Evolutionary conservation across 2,113 vertebrate species (phyloP).

Genomic region (Pelecanus crispus): DNA sequence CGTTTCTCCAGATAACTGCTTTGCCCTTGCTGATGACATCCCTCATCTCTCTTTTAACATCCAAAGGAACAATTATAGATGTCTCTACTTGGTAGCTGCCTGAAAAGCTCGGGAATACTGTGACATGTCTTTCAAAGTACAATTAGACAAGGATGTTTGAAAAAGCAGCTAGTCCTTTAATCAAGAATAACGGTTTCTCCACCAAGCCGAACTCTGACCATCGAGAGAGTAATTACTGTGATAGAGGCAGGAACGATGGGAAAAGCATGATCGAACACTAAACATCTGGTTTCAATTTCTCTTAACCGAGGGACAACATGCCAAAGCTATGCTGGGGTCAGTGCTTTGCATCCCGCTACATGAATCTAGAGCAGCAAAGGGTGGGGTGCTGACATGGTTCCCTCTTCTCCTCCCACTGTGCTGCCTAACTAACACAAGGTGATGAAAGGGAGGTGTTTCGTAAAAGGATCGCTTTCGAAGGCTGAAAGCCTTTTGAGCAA

Average conservation of each 20-base stretch:
- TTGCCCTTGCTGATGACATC: not conserved
- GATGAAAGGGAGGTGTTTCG: not conserved
- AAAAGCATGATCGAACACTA: not conserved
- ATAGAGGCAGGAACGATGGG: not conserved
- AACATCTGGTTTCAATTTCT: not conserved
- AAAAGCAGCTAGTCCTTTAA: not conserved
- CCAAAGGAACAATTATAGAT: not conserved
- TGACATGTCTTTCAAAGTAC: not conserved
- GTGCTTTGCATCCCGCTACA: not conserved
- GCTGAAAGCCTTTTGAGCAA: not conserved
- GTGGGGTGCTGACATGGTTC: not conserved
- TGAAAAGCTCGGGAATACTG: not conserved
- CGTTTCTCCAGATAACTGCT: not conserved
- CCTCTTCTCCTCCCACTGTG: fast-evolving
- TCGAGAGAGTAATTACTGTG: not conserved
- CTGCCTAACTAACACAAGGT: not conserved
- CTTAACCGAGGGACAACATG: not conserved
- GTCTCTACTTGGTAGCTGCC: not conserved
- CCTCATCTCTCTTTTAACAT: not conserved
- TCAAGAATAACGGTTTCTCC: not conserved
- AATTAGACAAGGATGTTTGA: not conserved
- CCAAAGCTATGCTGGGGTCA: not conserved
- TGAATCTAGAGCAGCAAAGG: not conserved
- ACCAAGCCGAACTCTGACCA: not conserved
- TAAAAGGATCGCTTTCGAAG: not conserved